Conservation (phyloP, 92 coral and sea anemone species). For the Actinostola sp. region DNA sequence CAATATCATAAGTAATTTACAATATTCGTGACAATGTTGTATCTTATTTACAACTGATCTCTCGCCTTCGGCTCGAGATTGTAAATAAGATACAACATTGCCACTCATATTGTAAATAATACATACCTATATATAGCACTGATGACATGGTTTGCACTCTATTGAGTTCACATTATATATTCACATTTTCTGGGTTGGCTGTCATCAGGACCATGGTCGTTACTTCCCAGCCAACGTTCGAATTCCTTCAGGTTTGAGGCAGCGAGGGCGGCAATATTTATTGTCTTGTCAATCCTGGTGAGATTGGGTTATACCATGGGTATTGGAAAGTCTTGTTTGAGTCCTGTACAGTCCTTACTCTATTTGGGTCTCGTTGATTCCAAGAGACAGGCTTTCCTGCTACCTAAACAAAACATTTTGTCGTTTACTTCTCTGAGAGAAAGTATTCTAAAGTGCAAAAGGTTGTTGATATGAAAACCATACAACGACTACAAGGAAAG, state of each 20-base stretch:
- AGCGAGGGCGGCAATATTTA: slow-evolving; percentile 23
- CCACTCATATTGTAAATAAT: too few relatives aligned
- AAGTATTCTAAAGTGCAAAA: not conserved
- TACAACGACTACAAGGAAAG: not conserved
- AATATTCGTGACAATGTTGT: too few relatives aligned
- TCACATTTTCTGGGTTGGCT: slow-evolving; percentile 27
- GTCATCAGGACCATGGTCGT: slow-evolving; percentile 9
- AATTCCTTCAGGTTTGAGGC: not conserved
- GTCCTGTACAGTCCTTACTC: not conserved
- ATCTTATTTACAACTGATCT: too few relatives aligned
- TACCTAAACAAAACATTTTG: slow-evolving; percentile 16
- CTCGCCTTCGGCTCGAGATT: too few relatives aligned
- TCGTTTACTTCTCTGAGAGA: slow-evolving; percentile 24
- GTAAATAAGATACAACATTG: too few relatives aligned
- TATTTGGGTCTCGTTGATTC: slow-evolving; percentile 33
- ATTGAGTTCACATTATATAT: slow-evolving; percentile 31
- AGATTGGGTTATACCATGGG: slow-evolving; percentile 37
- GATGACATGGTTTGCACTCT: slow-evolving; percentile 5
- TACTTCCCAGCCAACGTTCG: slow-evolving; percentile 1
- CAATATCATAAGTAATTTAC: too few relatives aligned
- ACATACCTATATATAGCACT: too few relatives aligned
- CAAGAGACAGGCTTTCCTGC: slow-evolving; percentile 17
- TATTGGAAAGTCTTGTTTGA: not conserved
- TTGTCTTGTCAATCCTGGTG: slow-evolving; percentile 30
- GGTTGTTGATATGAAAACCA: not conserved